Percentiles rank a stretch among this genome's conserved stretches.
Evolutionary conservation across 2,113 vertebrate genomes (phyloP).

Genomic region (Gallinago paraguaiae): DNA sequence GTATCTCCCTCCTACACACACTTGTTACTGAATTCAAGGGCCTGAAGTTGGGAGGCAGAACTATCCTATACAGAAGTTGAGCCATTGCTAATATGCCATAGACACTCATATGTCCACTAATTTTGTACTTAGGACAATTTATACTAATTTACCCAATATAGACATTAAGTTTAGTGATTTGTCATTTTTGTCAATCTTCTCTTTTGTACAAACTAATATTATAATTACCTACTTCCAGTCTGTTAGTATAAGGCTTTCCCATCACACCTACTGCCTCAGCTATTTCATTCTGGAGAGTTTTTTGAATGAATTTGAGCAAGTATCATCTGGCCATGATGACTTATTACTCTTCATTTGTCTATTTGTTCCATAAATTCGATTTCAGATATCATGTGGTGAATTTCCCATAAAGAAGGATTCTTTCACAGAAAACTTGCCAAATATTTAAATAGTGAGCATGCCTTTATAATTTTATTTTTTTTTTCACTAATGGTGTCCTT

Average conservation of each 20-base stretch:
- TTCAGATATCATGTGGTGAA: not conserved
- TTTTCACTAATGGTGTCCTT: not conserved
- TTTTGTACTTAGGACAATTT: not conserved
- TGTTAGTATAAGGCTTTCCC: not conserved
- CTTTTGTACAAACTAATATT: not conserved
- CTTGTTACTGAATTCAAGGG: not conserved
- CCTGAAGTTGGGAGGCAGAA: not conserved
- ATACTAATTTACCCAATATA: not conserved
- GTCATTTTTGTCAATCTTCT: not conserved
- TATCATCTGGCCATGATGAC: not conserved
- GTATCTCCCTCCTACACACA: not conserved
- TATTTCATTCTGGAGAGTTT: not conserved
- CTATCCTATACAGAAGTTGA: not conserved
- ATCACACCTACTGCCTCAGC: not conserved
- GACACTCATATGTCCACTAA: not conserved
- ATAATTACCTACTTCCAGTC: not conserved
- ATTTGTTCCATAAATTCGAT: not conserved
- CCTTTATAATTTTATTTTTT: not conserved
- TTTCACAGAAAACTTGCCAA: not conserved
- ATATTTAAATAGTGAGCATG: not conserved
- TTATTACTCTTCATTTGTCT: not conserved
- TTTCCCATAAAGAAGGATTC: not conserved
- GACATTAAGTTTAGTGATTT: not conserved
- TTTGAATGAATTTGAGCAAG: not conserved
- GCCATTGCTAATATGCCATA: not conserved